Evolutionary conservation across 2,888 invertebrate species (phyloP), one percentile per base, ranked within the genome.

Genomic region (Philhelius pedissequus): DNA sequence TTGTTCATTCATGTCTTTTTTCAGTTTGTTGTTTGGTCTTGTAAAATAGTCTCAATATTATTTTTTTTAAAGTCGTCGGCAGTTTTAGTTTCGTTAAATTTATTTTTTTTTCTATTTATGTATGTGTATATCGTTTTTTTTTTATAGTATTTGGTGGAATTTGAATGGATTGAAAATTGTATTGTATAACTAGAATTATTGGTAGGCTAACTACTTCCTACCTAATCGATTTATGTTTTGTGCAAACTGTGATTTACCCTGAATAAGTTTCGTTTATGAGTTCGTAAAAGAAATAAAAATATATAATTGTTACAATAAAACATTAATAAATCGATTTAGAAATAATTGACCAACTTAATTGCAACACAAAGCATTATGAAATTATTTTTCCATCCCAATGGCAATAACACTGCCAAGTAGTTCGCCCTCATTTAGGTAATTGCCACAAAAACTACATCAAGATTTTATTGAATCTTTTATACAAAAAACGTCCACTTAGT

Each of bases 161-260:
- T 80, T 71, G 75, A 84, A 80, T 83, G 83, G 64, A 82, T 73
- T 82, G 56, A 74, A 75, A 79, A 64, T 35, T 54, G 45, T 73
- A 54, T 66, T 25, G 52, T 48, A 52, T 48, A 79, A 68, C 64
- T 84, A 52, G 35, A 71, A 70, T 38, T 68, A n/a, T 69, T 48
- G 66, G 54, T 38, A 68, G 52, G 38, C 48, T 38, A 38, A 38
- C 27, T 52, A 38, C 13, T 52, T 35, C n/a, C 73, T 81, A 73
- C 38, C 60, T 79, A 74, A 43, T 66, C 30, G 38, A 50, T 73
- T 74, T 54, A 68, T 43, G 38, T 69, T 76, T 84, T 84, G 76
- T 84, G 84, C 80, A 84, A 80, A 84, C 71, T 70, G 69, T 75
- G 58, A 74, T 60, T 84, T 80, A 84, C 84, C 84, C 84, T 84